Evolutionary conservation across 2,113 vertebrate genomes (phyloP).

Genomic region (Tyrannus savana): DNA sequence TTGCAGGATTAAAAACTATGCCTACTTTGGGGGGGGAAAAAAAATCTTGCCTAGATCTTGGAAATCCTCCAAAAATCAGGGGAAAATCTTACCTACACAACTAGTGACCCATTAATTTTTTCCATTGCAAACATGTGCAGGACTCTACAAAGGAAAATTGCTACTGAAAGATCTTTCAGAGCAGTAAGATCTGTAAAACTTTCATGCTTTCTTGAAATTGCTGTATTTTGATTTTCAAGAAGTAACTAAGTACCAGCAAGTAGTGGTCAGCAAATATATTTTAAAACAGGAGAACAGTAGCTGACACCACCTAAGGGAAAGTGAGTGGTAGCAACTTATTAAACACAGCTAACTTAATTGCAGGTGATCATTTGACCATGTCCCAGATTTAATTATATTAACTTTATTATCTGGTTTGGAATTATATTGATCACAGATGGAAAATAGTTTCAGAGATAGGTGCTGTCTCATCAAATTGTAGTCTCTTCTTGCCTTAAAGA

Average conservation of each 20-base stretch:
- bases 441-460: neutral
- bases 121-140: neutral
- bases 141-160: neutral
- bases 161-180: neutral
- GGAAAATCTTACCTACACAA: neutral
- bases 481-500: slow-evolving; percentile 10
- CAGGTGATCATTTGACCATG: slow-evolving; percentile 40
- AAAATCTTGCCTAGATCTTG: neutral
- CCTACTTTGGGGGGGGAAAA: neutral
- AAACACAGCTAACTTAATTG: slow-evolving; percentile 22
- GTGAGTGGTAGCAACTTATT: neutral
- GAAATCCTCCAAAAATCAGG: neutral
- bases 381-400: slow-evolving; percentile 42
- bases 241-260: neutral
- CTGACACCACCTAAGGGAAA: neutral
- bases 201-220: neutral
- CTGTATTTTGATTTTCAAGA: neutral
- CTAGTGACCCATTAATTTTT: neutral
- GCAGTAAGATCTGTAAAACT: neutral
- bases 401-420: slow-evolving; percentile 27
- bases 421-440: slow-evolving; percentile 34
- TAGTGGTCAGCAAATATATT: neutral
- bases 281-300: neutral
- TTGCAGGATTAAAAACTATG: neutral
- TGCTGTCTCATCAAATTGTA: slow-evolving; percentile 39